These are phyloP conservation scores for Microplitis deprimator DNA, from an alignment of 2,888 invertebrate genomes.

Conservation along the genomic window DNA sequence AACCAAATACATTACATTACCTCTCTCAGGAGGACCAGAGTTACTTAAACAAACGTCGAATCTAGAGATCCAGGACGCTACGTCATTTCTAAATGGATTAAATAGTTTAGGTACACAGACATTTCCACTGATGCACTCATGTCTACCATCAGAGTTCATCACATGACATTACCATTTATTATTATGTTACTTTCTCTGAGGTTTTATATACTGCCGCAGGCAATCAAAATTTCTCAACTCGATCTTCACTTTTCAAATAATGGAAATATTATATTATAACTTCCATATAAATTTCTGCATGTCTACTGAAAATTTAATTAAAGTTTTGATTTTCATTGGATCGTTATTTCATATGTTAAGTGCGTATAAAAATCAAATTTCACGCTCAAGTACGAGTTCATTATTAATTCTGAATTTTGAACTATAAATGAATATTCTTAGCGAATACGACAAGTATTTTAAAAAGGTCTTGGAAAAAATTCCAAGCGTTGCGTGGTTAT, in stretches of 20 bases:
- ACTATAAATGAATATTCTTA: background rate
- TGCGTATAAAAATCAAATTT: too few species aligned
- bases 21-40: background rate
- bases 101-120: background rate
- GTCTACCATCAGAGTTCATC: background rate
- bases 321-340: too few species aligned
- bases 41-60: background rate
- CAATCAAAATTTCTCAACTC: too few species aligned
- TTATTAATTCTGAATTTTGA: background rate
- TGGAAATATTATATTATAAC: too few species aligned
- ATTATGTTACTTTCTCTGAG: too few species aligned
- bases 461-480: background rate
- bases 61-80: background rate
- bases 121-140: background rate
- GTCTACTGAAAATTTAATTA: too few species aligned
- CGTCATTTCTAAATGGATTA: background rate
- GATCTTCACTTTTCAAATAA: too few species aligned
- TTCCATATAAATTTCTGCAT: too few species aligned
- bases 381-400: too few species aligned
- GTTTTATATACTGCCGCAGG: too few species aligned
- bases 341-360: too few species aligned
- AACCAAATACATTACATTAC: background rate
- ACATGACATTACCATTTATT: background rate
- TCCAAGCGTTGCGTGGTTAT: conserved; percentile 10
- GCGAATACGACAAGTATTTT: background rate